These are phyloP conservation scores for Setophaga kirtlandii DNA, from an alignment of 2,113 vertebrate genomes.

Conservation along the genomic window DNA sequence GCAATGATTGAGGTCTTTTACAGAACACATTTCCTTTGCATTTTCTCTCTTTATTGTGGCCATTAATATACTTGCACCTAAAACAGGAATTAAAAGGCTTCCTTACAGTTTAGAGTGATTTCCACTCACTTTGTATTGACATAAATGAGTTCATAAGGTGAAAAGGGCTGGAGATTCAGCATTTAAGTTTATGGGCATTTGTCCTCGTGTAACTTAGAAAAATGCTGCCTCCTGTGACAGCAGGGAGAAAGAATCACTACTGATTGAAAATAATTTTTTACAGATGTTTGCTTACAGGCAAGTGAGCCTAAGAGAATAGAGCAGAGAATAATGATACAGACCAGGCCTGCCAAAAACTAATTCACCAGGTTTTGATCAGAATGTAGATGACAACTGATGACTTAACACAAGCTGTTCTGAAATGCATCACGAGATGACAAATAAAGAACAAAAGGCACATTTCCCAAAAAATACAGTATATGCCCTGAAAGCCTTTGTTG, in stretches of 20 bases:
- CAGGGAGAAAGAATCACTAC: not conserved
- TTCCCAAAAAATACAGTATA: not conserved
- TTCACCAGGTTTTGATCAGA: not conserved
- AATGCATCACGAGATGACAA: not conserved
- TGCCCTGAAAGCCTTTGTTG: not conserved
- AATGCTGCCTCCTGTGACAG: not conserved
- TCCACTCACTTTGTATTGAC: accelerated
- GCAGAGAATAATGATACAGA: not conserved
- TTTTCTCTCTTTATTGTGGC: not conserved
- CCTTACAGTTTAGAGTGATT: not conserved
- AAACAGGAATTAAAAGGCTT: not conserved
- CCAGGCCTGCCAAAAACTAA: not conserved
- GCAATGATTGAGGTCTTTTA: not conserved
- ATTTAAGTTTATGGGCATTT: not conserved
- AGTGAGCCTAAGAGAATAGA: not conserved
- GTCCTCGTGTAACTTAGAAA: not conserved
- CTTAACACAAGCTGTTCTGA: not conserved
- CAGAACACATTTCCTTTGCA: not conserved
- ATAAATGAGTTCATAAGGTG: not conserved
- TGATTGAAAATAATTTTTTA: not conserved
- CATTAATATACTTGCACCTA: not conserved
- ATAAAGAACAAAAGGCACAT: not conserved
- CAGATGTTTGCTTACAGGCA: not conserved
- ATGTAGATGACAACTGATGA: not conserved
- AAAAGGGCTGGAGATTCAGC: not conserved